Base-by-base conservation (phyloP, 2,797 vertebrate species). In the Heterohyrax brucei region DNA sequence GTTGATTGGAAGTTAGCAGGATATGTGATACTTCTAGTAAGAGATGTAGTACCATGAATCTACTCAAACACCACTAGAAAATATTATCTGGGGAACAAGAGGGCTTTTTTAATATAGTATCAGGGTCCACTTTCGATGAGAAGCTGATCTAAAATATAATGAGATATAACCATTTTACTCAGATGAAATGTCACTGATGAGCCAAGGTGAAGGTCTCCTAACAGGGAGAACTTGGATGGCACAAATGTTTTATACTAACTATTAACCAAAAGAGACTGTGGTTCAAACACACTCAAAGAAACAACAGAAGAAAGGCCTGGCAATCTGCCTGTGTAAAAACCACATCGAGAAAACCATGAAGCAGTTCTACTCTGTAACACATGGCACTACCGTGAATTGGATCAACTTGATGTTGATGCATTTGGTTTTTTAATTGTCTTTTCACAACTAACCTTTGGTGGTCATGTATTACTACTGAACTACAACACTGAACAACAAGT, bases 41-140 rank as follows among this genome's bases (percentile, higher is more conserved):
- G 22, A 13, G 4, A 1, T 39, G 5, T 61, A 64, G 21, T 6
- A 50, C 7, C 1, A 0, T 24, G 28, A 18, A 0, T 18, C n/a
- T 5, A 2, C 0, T 22, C 44, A 68, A 21, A 10, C 9, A 13
- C 3, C 39, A 24, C 46, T 70, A 1, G 18, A 44, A 46, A 1
- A 5, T 1, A 88, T 1, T 46, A 12, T 21, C 16, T 18, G 66
- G 19, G 18, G 14, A 66, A 12, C 13, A 26, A 59, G 14, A 30
- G n/a, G 48, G 18, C 3, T 1, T 2, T 89, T 4, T 22, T 56
- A 4, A 5, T 19, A 0, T 2, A 10, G 5, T 28, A 39, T 16
- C 59, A 24, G 5, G 24, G 19, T 28, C 26, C 85, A 9, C 48
- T 8, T 19, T 30, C 56, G 56, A 28, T 33, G 7, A 64, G 33